phyloP scores from a whole-genome alignment of 37 sponge, comb jelly and placozoan species.

The Corticium candelabrum region DNA sequence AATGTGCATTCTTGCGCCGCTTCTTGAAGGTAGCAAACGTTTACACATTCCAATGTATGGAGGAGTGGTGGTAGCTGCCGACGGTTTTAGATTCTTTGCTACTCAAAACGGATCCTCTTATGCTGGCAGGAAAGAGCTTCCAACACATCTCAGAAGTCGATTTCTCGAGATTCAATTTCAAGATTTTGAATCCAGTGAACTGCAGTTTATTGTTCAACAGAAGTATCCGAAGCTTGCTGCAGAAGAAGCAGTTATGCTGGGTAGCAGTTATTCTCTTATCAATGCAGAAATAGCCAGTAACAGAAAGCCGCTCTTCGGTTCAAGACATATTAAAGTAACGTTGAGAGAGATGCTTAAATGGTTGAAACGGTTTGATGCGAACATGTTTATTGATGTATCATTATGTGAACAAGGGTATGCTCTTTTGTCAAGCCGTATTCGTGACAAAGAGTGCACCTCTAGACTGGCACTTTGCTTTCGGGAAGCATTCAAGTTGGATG shows the following conservation, averaged over 20 bases:
- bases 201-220: not conserved
- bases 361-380: not conserved
- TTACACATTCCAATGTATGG: not conserved
- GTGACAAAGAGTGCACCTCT: no score
- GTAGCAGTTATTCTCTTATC: not conserved
- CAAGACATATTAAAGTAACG: not conserved
- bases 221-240: no score
- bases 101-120: not conserved
- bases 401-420: no score
- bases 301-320: not conserved
- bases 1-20: not conserved
- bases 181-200: not conserved
- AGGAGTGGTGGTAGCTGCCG: not conserved
- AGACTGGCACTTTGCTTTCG: no score
- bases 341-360: not conserved
- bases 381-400: not conserved
- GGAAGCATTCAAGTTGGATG: no score
- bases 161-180: not conserved
- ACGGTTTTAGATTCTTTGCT: not conserved
- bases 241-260: not conserved
- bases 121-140: not conserved
- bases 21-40: not conserved
- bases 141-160: not conserved
- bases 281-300: not conserved
- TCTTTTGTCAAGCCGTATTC: no score